phyloP scores from a whole-genome alignment of 2,797 vertebrate genomes.

The Basileuterus tristriatus region DNA sequence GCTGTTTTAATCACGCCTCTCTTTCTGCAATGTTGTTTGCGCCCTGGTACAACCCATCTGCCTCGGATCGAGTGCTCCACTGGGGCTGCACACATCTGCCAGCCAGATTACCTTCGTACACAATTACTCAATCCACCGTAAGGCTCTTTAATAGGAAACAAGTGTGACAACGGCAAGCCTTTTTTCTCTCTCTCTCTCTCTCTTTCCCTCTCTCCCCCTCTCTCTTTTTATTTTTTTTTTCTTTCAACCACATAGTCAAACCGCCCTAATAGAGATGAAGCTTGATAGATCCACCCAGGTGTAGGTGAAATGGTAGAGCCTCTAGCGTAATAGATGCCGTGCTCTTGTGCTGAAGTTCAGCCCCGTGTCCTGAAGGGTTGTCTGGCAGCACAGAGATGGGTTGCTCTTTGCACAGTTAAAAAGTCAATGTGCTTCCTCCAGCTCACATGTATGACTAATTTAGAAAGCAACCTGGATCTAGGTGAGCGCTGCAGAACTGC shows the following conservation, averaged over 20 bases:
- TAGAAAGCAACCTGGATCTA: constrained; percentile 73
- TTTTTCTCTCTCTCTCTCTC: not conserved
- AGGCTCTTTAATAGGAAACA: constrained; percentile 84
- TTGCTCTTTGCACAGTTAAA: constrained; percentile 63
- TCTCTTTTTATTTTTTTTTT: constrained; percentile 29
- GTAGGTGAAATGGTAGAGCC: constrained; percentile 78
- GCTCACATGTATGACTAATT: constrained; percentile 63
- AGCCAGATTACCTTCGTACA: constrained; percentile 82
- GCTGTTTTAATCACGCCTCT: constrained; percentile 80
- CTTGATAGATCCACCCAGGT: constrained; percentile 81
- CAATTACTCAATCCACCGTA: constrained; percentile 82
- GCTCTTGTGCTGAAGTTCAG: constrained; percentile 76
- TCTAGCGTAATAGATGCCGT: constrained; percentile 65
- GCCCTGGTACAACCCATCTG: constrained; percentile 81
- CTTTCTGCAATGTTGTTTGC: constrained; percentile 78
- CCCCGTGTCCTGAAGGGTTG: constrained; percentile 66
- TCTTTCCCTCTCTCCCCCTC: not conserved
- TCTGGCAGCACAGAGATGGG: constrained; percentile 55
- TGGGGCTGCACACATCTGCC: constrained; percentile 82
- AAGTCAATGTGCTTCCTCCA: constrained; percentile 55
- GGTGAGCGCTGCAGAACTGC: constrained; percentile 49
- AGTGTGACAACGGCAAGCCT: constrained; percentile 78
- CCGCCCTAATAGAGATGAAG: constrained; percentile 75
- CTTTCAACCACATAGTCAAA: constrained; percentile 69
- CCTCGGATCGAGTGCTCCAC: constrained; percentile 76